Base-by-base conservation (phyloP, 2,797 vertebrate genomes). In the Otolemur crassicaudatus region DNA sequence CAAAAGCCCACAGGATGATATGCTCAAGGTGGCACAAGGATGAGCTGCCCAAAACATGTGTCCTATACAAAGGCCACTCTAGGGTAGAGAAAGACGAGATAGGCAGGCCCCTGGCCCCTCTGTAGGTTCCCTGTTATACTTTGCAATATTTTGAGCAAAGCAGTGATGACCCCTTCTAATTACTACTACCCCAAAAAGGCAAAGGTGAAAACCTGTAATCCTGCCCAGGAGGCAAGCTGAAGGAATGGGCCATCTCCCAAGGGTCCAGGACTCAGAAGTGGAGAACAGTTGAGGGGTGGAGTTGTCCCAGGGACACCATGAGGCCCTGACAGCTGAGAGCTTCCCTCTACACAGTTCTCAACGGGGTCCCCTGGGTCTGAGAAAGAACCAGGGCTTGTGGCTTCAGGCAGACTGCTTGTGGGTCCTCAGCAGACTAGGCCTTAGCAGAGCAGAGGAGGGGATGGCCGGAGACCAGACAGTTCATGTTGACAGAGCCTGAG, bases 11-110 rank as follows among this genome's bases (percentile, higher is more conserved):
- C 17, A 56, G 2, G 19, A 31, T 27, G 29, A 53, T 60, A 31
- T 0, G 1, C 13, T 10, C 20, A 49, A 20, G 8, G 29, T 0
- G 0, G 17, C 16, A n/a, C 8, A 3, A 81, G 5, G 10, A 29
- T 19, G 8, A 22, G 34, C 10, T 14, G 22, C 5, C 22, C 0
- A 5, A n/a, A 14, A 40, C 6, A 25, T 1, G 8, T 0, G 25
- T 34, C 79, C 87, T 14, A 6, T 60, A 84, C 20, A 53, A 43
- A 77, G 82, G 0, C 20, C 5, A 1, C 19, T 46, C 14, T 2
- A 27, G 12, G 46, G 3, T 7, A 20, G 61, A 46, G 60, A 34
- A 49, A 34, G 5, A 4, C 2, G 1, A 31, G 37, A 11, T 1
- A 5, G 7, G 56, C 3, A 0, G 25, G 7, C n/a, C 29, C 56